Evolutionary conservation across 2,113 vertebrate genomes (phyloP), one percentile per base, ranked within the genome.

Genomic region (Malurus cyaneus): DNA sequence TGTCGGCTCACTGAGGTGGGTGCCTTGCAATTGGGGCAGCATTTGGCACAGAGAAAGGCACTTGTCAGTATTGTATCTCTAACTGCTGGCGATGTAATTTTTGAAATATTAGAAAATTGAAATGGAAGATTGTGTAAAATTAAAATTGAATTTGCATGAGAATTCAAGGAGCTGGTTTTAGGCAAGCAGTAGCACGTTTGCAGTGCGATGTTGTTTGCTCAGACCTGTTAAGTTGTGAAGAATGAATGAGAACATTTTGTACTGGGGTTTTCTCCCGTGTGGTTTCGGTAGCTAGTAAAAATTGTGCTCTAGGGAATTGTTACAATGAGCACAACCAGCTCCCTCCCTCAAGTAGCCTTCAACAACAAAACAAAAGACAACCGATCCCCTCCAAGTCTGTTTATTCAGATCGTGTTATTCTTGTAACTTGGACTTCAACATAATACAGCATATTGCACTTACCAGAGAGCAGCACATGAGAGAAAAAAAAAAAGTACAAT

Each of bases 361-460:
- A 80, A 71, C 60, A 95, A 92, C 26, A 74, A 95, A 91, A 89
- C 86, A 89, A 87, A 83, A 95, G 85, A 74, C 94, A 84, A 69
- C 57, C 8, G 2, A 61, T 94, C 73, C 77, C 92, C 85, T 93
- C 93, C 69, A 91, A 19, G 91, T 96, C 72, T 59, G 5, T 97
- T 98, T 98, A 97, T 97, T 97, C 87, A 83, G 83, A 44, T 85
- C 7, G 0, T 82, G 80, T 83, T 88, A 81, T 91, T 95, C 66
- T 79, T 29, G 66, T 83, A 93, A 78, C 66, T 96, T 91, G 53
- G 92, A 94, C 65, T 94, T 95, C 74, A 93, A 96, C 79, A 85
- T 94, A 89, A 94, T 70, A 96, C 96, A 96, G 94, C 93, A 93
- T 97, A 97, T 98, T 98, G 98, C 98, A 98, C 98, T 98, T 97